Conservation (phyloP, 1,140 invertebrate genomes). For the Meloidogyne floridensis region DNA sequence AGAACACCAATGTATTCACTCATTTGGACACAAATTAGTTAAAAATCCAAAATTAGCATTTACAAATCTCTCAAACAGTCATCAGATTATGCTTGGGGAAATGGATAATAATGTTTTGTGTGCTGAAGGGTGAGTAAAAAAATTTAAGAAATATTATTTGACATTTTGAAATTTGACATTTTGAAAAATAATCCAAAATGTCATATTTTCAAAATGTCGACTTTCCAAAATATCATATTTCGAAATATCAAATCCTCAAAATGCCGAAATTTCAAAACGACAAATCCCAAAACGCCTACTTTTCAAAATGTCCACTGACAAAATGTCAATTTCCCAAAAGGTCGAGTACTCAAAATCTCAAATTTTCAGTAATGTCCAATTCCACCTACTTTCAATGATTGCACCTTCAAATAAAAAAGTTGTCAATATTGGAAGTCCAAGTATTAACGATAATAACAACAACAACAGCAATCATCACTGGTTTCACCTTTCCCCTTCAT, state of each 20-base stretch:
- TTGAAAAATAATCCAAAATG: too few relatives aligned
- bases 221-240: too few relatives aligned
- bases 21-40: background rate
- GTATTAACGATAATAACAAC: background rate
- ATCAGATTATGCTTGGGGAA: background rate
- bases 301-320: background rate
- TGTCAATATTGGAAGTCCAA: constrained; percentile 16
- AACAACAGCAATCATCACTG: background rate
- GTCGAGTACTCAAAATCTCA: background rate
- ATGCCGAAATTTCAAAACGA: too few relatives aligned
- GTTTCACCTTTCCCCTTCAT: background rate
- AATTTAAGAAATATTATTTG: too few relatives aligned
- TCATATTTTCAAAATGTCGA: too few relatives aligned
- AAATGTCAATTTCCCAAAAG: background rate
- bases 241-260: too few relatives aligned
- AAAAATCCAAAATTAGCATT: background rate
- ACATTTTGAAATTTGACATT: too few relatives aligned
- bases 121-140: constrained; percentile 17
- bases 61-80: background rate
- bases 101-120: constrained; percentile 9
- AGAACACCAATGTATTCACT: background rate
- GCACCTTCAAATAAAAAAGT: constrained; percentile 31
- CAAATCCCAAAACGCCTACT: too few relatives aligned
- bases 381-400: constrained; percentile 37
- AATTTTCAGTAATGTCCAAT: constrained; percentile 31